Percentiles rank a stretch among this genome's conserved stretches.
These are phyloP conservation scores for Coregonus ussuriensis DNA, from an alignment of 2,797 vertebrate species.

Conservation along the genomic window DNA sequence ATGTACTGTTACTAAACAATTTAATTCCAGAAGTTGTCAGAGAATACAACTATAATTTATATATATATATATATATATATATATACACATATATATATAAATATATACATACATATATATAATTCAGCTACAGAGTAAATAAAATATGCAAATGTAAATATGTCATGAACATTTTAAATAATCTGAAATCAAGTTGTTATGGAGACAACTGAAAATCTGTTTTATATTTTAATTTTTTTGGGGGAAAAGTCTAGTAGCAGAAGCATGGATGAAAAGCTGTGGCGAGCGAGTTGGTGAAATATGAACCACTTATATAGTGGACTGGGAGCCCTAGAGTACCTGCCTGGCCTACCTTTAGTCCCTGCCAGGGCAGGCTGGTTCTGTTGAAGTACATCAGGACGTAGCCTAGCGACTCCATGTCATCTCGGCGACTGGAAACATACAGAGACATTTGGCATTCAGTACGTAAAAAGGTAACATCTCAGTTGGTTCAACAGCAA, in stretches of 20 bases:
- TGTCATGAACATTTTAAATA: background rate
- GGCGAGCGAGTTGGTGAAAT: background rate
- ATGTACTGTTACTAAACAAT: no score
- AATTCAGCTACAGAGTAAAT: background rate
- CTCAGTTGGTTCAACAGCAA: background rate
- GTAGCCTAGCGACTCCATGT: constrained; percentile 99
- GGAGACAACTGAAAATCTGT: background rate
- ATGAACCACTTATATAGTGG: background rate
- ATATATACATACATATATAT: no score
- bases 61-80: no score
- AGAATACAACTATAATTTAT: no score
- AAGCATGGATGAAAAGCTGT: background rate
- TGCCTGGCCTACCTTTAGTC: constrained; percentile 88
- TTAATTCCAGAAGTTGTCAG: no score
- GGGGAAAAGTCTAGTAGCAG: background rate
- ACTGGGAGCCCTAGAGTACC: constrained; percentile 19
- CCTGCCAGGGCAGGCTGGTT: constrained; percentile 99
- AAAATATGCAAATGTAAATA: background rate
- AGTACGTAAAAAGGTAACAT: no score
- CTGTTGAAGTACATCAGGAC: constrained; percentile 99
- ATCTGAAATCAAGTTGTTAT: background rate
- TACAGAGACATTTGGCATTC: constrained; percentile 5
- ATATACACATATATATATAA: no score
- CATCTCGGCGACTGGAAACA: constrained; percentile 91
- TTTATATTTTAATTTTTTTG: background rate